Evolutionary conservation across 2,113 vertebrate genomes (phyloP).

Genomic region (Aphyosemion australe): DNA sequence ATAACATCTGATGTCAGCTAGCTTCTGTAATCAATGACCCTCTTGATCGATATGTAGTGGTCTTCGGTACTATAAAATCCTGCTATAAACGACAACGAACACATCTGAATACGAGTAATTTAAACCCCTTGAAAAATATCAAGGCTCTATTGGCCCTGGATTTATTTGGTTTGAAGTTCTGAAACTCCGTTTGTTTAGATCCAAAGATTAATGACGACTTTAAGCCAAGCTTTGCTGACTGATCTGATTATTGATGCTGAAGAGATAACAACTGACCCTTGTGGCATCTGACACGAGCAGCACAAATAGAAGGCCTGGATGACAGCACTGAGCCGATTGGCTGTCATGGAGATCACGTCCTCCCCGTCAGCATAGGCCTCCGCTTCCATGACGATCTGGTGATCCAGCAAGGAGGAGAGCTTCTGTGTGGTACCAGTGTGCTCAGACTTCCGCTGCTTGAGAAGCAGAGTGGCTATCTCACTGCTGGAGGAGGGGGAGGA

Average conservation of each 20-base stretch:
- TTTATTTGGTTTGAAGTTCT: too few relatives aligned
- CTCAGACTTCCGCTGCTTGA: constrained; percentile 86
- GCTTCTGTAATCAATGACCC: too few relatives aligned
- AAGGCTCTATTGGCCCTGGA: too few relatives aligned
- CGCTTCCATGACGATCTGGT: constrained; percentile 75
- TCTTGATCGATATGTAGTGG: too few relatives aligned
- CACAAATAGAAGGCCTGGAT: constrained; percentile 99
- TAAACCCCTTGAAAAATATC: too few relatives aligned
- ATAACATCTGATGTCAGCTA: too few relatives aligned
- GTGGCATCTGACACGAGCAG: constrained; percentile 99
- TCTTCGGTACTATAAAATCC: too few relatives aligned
- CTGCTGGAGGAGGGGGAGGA: constrained; percentile 61
- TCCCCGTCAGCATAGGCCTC: constrained; percentile 87
- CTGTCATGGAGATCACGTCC: constrained; percentile 98
- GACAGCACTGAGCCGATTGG: constrained; percentile 94
- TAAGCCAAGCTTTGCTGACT: not conserved
- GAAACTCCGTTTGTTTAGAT: too few relatives aligned
- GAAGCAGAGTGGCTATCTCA: constrained; percentile 81
- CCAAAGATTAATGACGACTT: not conserved
- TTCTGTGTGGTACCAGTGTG: constrained; percentile 20
- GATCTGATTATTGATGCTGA: not conserved
- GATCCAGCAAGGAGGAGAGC: constrained; percentile 48
- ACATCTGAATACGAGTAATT: too few relatives aligned
- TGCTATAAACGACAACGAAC: too few relatives aligned
- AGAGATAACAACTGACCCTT: constrained; percentile 73